Conservation (phyloP, 2,113 vertebrate genomes). For the Corythaixoides concolor region DNA sequence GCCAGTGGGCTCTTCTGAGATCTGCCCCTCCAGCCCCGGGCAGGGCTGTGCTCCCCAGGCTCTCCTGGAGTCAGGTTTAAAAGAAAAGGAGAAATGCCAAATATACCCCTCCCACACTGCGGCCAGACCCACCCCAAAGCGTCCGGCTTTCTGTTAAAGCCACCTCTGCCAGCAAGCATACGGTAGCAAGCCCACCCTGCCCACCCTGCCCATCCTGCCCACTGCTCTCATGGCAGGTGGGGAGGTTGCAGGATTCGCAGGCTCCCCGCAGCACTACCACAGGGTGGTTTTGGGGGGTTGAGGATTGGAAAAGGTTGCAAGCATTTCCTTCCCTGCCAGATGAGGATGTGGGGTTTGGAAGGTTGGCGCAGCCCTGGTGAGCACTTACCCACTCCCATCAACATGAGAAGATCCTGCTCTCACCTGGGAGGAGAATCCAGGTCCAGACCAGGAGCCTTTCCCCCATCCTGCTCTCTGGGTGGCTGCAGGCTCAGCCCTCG, state of each 20-base stretch:
- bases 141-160: neutral
- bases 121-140: neutral
- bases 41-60: too few species aligned
- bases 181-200: neutral
- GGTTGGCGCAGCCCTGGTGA: too few species aligned
- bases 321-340: neutral
- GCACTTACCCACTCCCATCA: neutral
- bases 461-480: rapidly evolving
- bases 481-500: neutral
- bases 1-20: neutral
- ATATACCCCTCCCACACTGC: too few species aligned
- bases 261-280: neutral
- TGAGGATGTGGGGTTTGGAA: neutral
- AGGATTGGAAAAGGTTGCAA: neutral
- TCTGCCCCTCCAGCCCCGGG: neutral
- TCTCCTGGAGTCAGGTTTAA: neutral
- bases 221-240: neutral
- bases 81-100: neutral
- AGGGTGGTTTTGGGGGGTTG: neutral
- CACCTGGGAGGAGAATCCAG: neutral
- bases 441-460: neutral
- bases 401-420: neutral
- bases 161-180: neutral
- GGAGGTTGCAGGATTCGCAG: neutral
- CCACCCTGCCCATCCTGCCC: neutral